A percentile compares a stretch with the other conserved stretches of the same genome.
phyloP scores from a whole-genome alignment of 1,140 invertebrate species.

The Pogonomyrmex californicus region DNA sequence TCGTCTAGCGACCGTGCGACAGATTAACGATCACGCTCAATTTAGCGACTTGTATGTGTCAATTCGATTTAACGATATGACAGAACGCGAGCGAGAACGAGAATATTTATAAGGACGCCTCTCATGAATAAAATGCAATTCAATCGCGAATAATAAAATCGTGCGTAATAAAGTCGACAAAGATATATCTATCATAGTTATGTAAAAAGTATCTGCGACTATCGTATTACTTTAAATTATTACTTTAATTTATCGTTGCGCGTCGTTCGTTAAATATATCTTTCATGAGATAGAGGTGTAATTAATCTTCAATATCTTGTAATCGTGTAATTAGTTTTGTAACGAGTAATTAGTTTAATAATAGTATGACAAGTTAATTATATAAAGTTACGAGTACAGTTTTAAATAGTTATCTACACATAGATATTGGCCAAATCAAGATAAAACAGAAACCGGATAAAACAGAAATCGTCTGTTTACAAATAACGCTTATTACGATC shows the following conservation, averaged over 20 bases:
- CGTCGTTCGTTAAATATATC: neutral
- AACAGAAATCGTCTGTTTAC: constrained; percentile 40
- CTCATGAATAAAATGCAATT: neutral
- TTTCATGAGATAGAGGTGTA: neutral
- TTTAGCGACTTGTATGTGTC: neutral
- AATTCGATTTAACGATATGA: neutral
- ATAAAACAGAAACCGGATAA: constrained; percentile 16
- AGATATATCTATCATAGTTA: neutral
- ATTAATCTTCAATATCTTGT: too few species aligned
- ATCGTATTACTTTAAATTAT: neutral
- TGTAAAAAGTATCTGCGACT: neutral
- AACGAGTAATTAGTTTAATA: neutral
- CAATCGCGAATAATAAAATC: constrained; percentile 20
- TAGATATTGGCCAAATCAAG: neutral
- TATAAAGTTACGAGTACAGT: neutral
- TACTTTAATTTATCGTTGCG: neutral
- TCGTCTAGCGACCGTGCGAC: neutral
- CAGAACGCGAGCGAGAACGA: neutral
- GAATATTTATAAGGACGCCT: neutral
- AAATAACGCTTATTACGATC: constrained; percentile 22
- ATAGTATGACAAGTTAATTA: neutral
- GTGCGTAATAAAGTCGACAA: neutral
- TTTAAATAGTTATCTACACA: neutral
- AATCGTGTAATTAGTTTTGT: neutral
- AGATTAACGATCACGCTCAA: neutral